Conservation (phyloP, 1,140 invertebrate species). For the Hylyphantes graminicola region DNA sequence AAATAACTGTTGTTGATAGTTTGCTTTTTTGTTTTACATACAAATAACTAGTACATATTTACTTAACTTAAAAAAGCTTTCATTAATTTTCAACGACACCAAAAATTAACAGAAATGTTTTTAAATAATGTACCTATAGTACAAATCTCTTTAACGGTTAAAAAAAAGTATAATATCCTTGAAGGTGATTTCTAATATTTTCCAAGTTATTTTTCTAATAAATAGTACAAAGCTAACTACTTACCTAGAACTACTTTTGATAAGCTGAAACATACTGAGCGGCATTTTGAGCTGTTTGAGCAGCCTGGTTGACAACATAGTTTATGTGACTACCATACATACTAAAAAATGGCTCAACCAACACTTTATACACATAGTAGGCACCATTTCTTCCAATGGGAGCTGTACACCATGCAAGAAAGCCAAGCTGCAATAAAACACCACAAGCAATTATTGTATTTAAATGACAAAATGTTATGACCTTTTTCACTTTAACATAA, state of each 20-base stretch:
- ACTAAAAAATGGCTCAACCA: slow-evolving; percentile 24
- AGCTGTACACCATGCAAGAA: slow-evolving; percentile 33
- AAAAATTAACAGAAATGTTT: too few relatives aligned
- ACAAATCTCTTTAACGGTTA: too few relatives aligned
- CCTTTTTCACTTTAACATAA: not conserved
- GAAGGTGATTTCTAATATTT: too few relatives aligned
- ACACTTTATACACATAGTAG: slow-evolving; percentile 32
- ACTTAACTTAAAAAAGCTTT: too few relatives aligned
- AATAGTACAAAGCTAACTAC: too few relatives aligned
- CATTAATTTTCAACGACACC: too few relatives aligned
- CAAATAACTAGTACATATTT: too few relatives aligned
- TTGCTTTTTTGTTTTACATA: too few relatives aligned
- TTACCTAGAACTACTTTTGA: not conserved
- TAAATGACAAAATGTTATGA: not conserved
- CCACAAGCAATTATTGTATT: not conserved
- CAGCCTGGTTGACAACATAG: slow-evolving; percentile 1
- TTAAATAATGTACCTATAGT: too few relatives aligned
- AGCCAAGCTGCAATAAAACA: slow-evolving; percentile 18
- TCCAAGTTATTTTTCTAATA: too few relatives aligned
- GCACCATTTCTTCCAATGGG: slow-evolving; percentile 41
- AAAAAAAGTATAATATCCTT: too few relatives aligned
- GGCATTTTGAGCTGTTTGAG: slow-evolving; percentile 3
- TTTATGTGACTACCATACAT: slow-evolving; percentile 39
- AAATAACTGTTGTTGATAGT: too few relatives aligned
- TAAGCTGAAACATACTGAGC: not conserved